These are phyloP conservation scores for Zele albiditarsus DNA, from an alignment of 2,888 invertebrate species.

Conservation along the genomic window DNA sequence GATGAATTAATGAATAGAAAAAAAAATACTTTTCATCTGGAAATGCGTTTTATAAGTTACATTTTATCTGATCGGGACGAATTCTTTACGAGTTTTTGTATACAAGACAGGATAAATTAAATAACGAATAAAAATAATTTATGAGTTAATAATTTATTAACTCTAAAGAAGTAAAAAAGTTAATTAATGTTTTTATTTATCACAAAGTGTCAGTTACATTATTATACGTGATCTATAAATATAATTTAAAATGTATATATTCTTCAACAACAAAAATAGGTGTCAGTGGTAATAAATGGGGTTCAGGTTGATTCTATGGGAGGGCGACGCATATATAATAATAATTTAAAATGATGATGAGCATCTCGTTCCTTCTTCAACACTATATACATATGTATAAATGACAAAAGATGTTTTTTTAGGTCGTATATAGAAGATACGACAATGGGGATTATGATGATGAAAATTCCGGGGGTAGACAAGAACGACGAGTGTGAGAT, in stretches of 20 bases:
- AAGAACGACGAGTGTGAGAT: neutral
- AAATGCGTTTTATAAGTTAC: too few relatives aligned
- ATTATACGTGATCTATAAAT: neutral
- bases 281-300: slow-evolving; percentile 21
- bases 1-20: too few relatives aligned
- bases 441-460: slow-evolving; percentile 14
- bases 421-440: slow-evolving; percentile 10
- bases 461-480: slow-evolving; percentile 26
- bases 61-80: neutral
- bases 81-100: neutral
- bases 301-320: neutral
- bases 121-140: neutral
- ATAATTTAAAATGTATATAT: neutral
- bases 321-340: neutral
- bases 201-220: neutral
- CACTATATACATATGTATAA: neutral
- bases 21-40: too few relatives aligned
- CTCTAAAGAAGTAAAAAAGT: neutral
- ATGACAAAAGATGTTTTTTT: slow-evolving; percentile 31
- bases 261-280: slow-evolving; percentile 4
- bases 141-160: neutral
- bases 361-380: neutral
- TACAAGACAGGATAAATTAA: neutral
- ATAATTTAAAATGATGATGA: slow-evolving; percentile 28
- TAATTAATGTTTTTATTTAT: neutral